A percentile compares a stretch with the other conserved stretches of the same genome.
These are phyloP conservation scores for Chaetodon trifascialis DNA, from an alignment of 2,113 vertebrate species.

Conservation along the genomic window DNA sequence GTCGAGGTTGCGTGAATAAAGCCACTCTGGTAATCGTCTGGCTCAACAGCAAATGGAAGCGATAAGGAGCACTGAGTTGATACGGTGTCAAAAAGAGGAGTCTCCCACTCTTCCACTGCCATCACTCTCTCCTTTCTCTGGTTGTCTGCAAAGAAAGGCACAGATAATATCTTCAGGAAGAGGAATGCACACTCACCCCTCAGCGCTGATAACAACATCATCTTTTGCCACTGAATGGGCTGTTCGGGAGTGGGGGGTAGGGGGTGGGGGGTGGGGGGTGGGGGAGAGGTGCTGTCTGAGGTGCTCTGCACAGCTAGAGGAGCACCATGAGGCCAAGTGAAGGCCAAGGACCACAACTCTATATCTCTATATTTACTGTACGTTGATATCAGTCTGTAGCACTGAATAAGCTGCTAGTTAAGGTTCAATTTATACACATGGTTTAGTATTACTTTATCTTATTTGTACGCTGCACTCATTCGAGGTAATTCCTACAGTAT, in stretches of 20 bases:
- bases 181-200: constrained; percentile 77
- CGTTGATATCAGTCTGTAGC: neutral
- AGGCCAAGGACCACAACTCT: neutral
- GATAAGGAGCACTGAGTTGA: constrained; percentile 84
- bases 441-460: too few species aligned
- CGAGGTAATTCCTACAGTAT: neutral
- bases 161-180: constrained; percentile 72
- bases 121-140: constrained; percentile 65
- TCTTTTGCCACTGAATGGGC: constrained; percentile 69
- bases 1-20: constrained; percentile 86
- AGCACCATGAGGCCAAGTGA: constrained; percentile 27
- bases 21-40: constrained; percentile 84
- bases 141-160: constrained; percentile 55
- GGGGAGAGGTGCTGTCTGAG: too few species aligned
- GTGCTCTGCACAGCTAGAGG: constrained; percentile 37
- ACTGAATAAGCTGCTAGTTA: neutral
- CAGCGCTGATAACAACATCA: constrained; percentile 80
- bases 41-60: constrained; percentile 85
- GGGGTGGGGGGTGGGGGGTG: too few species aligned
- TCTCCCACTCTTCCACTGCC: constrained; percentile 53
- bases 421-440: neutral
- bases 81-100: constrained; percentile 75
- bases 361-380: neutral
- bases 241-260: too few species aligned
- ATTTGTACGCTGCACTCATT: neutral